Conservation (phyloP, 2,888 invertebrate genomes). For the Drosophila trichaetosa region DNA sequence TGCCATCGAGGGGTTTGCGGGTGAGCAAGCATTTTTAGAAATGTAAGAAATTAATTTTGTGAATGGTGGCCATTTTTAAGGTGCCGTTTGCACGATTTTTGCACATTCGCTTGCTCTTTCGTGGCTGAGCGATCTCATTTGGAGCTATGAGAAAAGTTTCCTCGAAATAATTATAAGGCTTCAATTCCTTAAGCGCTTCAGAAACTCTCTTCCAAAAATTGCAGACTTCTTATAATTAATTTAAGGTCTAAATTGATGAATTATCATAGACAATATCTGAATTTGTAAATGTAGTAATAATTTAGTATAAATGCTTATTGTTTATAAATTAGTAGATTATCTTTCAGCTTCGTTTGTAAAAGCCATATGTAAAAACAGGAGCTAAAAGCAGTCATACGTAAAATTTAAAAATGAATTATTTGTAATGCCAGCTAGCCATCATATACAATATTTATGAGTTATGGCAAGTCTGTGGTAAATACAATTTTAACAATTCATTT, state of each 20-base stretch:
- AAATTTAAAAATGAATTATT: neutral
- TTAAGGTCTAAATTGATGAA: neutral
- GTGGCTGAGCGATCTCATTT: conserved; percentile 14
- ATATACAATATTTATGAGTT: neutral
- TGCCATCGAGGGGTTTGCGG: conserved; percentile 1
- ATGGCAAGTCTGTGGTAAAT: neutral
- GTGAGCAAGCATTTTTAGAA: conserved; percentile 29
- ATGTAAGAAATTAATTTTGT: conserved; percentile 68
- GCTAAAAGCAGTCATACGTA: neutral
- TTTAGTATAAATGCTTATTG: neutral
- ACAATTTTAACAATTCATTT: neutral
- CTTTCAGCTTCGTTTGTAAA: neutral
- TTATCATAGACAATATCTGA: neutral
- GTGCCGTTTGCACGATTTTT: conserved; percentile 17
- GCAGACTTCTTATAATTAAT: neutral
- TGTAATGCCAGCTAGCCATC: neutral
- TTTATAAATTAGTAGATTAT: neutral
- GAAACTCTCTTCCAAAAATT: neutral
- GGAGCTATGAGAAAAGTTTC: neutral
- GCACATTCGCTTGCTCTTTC: conserved; percentile 2
- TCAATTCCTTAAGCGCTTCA: neutral
- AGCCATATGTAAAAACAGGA: neutral
- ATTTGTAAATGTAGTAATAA: neutral
- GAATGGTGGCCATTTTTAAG: conserved; percentile 22
- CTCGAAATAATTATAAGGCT: neutral